These are phyloP conservation scores for Cantharis rustica DNA, from an alignment of 2,888 invertebrate species.

Conservation along the genomic window DNA sequence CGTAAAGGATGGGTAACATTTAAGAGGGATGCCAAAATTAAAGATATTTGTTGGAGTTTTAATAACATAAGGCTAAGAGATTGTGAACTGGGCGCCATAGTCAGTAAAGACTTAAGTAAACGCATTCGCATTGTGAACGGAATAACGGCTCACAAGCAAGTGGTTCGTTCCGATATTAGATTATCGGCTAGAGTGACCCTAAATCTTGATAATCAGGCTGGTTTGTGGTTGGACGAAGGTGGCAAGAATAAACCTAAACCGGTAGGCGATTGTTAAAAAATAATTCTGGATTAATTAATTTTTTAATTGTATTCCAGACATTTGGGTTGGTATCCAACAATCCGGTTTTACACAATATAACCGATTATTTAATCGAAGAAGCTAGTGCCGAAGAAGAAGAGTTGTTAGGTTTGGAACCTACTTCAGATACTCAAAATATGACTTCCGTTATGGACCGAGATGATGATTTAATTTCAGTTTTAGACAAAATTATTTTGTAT, in stretches of 20 bases:
- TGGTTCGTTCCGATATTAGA: constrained; percentile 90
- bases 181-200: constrained; percentile 90
- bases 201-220: constrained; percentile 83
- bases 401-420: constrained; percentile 71
- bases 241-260: constrained; percentile 52
- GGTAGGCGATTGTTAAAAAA: constrained; percentile 32
- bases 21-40: constrained; percentile 94
- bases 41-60: constrained; percentile 98
- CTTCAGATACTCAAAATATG: constrained; percentile 54
- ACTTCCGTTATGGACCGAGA: constrained; percentile 69
- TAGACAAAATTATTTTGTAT: constrained; percentile 86
- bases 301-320: constrained; percentile 47
- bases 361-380: constrained; percentile 97
- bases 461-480: constrained; percentile 71
- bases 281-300: not conserved
- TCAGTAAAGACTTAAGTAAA: constrained; percentile 94
- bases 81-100: constrained; percentile 92
- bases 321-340: constrained; percentile 83
- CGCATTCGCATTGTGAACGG: constrained; percentile 92
- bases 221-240: constrained; percentile 72
- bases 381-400: constrained; percentile 98
- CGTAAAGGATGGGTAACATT: constrained; percentile 99
- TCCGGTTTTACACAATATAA: constrained; percentile 94
- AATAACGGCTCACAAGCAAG: constrained; percentile 86
- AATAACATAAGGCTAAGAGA: constrained; percentile 92